Evolutionary conservation across 2,797 vertebrate genomes (phyloP), one percentile per base, ranked within the genome.

Genomic region (Vireo griseus): DNA sequence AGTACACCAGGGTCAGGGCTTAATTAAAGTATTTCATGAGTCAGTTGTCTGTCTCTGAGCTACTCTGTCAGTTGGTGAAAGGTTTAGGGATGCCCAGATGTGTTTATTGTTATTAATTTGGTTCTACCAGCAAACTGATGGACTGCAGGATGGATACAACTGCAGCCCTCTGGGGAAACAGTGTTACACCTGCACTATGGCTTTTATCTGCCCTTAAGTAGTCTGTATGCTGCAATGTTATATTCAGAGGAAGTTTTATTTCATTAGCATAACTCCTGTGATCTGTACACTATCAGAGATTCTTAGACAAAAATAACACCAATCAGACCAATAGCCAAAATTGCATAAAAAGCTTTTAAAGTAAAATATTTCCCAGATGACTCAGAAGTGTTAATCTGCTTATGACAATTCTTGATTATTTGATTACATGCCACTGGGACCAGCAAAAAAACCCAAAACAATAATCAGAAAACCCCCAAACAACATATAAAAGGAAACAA

Each of bases 351-450:
- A 96, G 94, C 72, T 79, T 91, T 86, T 92, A 93, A 92, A 83
- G 73, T 72, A 88, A 88, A 97, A 88, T 90, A 63, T 91, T 90
- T 97, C 97, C 97, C 97, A 75, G 13, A 83, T 86, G 96, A 97
- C 96, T 97, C 97, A 97, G 91, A 96, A 97, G 65, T 94, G 88
- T 97, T 98, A 97, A 98, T 76, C 76, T 96, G 94, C 73, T 90
- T 92, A 76, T 13, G 28, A 95, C 91, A 95, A 97, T 95, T 97
- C 97, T 97, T 98, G 97, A 97, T 96, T 94, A 97, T 97, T 97
- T 97, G 97, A 98, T 98, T 98, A 96, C 65, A 88, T 97, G 96
- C 97, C 94, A 94, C 62, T 94, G 94, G 97, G 95, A 97, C 28
- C 72, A 97, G 92, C 15, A 58, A 80, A 90, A 93, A 88, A 61